Percentiles rank a stretch among this genome's conserved stretches.
Evolutionary conservation across 2,888 invertebrate species (phyloP).

Genomic region (Taphrorychus bicolor): DNA sequence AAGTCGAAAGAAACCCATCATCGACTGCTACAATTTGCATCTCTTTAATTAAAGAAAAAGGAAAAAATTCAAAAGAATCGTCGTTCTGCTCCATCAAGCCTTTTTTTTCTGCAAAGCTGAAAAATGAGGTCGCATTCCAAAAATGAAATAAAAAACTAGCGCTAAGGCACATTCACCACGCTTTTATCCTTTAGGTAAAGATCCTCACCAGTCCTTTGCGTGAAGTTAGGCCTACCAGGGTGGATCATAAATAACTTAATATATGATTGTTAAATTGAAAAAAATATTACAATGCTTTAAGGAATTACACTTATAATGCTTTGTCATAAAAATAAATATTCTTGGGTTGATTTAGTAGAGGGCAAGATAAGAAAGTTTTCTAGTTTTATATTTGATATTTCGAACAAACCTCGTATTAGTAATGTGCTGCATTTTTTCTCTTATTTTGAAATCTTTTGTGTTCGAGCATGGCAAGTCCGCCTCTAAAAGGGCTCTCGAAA

Average conservation of each 20-base stretch:
- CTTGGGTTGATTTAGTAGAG: no score
- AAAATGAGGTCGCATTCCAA: slow-evolving; percentile 25
- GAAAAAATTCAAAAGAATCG: slow-evolving; percentile 21
- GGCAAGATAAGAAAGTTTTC: no score
- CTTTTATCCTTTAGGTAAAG: slow-evolving; percentile 18
- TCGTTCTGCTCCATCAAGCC: slow-evolving; percentile 15
- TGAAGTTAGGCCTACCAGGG: no score
- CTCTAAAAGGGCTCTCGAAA: slow-evolving; percentile 22
- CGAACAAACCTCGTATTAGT: slow-evolving; percentile 9
- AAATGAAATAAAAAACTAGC: slow-evolving; percentile 13
- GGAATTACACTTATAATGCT: no score
- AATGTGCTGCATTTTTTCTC: slow-evolving; percentile 7
- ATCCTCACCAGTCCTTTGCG: slow-evolving; percentile 5
- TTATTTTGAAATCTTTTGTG: slow-evolving; percentile 23
- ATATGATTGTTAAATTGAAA: no score
- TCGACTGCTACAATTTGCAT: slow-evolving; percentile 28
- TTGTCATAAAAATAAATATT: neutral
- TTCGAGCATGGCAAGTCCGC: slow-evolving; percentile 17
- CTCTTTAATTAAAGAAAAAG: slow-evolving; percentile 35
- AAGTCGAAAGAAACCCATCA: slow-evolving; percentile 10
- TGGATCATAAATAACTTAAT: no score
- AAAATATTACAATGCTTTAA: no score
- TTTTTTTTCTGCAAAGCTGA: slow-evolving; percentile 15
- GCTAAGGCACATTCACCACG: slow-evolving; percentile 5
- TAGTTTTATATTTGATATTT: no score